Conservation (phyloP, 1,140 invertebrate genomes). For the Drosophila melanogaster region Release_6_plus_ISO1_MT NT_037436.4:18797001-18797500, state of each 20-base stretch:
- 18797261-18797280: no score
- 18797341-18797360: neutral
- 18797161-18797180: neutral
- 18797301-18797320: neutral
- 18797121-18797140: no score
- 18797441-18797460: slow-evolving; percentile 60
- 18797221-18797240: no score
- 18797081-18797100: neutral
- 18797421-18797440: slow-evolving; percentile 2
- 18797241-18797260: neutral
- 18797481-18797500: neutral
- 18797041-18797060: slow-evolving; percentile 4
- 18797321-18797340: neutral
- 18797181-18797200: neutral
- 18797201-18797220: neutral
- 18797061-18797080: neutral
- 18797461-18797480: slow-evolving; percentile 14
- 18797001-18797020: slow-evolving; percentile 7
- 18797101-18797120: no score
- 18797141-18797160: neutral
- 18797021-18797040: slow-evolving; percentile 6
- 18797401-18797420: slow-evolving; percentile 1
- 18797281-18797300: neutral
- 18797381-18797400: neutral
- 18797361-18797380: neutral